These are phyloP conservation scores for Entosphenus tridentatus DNA, from an alignment of 2,113 vertebrate species.

Conservation along the genomic window DNA sequence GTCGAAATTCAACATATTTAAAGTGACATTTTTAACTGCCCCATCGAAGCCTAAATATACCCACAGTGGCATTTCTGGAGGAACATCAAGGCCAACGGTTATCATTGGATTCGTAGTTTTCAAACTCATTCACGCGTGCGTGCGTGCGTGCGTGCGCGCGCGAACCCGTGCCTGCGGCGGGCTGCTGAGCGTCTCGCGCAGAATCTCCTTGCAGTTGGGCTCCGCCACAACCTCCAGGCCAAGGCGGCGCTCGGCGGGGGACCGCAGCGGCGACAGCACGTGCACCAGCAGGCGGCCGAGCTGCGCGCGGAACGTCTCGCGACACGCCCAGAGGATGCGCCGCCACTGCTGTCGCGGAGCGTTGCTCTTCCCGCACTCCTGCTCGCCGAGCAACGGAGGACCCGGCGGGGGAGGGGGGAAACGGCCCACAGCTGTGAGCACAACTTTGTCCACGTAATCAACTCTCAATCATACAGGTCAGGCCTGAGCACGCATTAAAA, in stretches of 20 bases:
- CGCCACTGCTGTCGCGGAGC: conserved; percentile 53
- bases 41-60: too few species aligned
- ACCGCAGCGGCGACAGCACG: conserved; percentile 36
- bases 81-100: too few species aligned
- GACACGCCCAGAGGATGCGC: conserved; percentile 54
- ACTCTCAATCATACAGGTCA: too few species aligned
- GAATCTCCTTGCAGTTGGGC: conserved; percentile 49
- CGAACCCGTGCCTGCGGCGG: conserved; percentile 40
- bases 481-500: conserved; percentile 13
- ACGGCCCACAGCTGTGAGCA: too few species aligned
- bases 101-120: too few species aligned
- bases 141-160: too few species aligned
- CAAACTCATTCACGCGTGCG: too few species aligned
- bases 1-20: too few species aligned
- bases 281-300: conserved; percentile 74
- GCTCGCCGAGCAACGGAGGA: conserved; percentile 7
- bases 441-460: too few species aligned
- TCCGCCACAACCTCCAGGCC: conserved; percentile 48
- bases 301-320: conserved; percentile 57
- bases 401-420: too few species aligned
- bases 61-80: too few species aligned
- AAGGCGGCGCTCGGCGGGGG: conserved; percentile 42
- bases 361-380: conserved; percentile 30
- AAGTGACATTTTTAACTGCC: too few species aligned
- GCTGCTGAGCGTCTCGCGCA: conserved; percentile 62